Conservation (phyloP, 1,140 invertebrate species). For the Paramacrobiotus metropolitanus region DNA sequence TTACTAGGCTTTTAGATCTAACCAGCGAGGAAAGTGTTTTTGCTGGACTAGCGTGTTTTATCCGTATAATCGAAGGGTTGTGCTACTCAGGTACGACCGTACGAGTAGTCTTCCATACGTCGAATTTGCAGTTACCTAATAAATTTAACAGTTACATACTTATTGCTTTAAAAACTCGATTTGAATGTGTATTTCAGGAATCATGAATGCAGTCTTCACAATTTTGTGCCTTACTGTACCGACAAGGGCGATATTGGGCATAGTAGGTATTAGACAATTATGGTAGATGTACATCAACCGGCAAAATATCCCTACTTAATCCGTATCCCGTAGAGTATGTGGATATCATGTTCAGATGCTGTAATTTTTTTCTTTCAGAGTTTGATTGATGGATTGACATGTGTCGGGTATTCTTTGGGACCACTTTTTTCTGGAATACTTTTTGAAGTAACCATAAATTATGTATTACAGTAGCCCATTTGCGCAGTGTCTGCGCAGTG, state of each 20-base stretch:
- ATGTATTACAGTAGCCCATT: no score
- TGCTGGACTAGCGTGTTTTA: background rate
- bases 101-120: no score
- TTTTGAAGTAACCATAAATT: no score
- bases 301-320: no score
- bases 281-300: background rate
- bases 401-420: background rate
- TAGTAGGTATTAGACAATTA: background rate
- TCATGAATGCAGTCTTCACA: background rate
- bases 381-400: background rate
- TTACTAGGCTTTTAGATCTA: no score
- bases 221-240: background rate
- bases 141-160: no score
- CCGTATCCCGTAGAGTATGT: no score
- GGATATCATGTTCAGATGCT: background rate
- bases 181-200: background rate
- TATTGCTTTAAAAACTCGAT: background rate
- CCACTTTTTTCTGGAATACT: background rate
- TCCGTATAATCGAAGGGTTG: background rate
- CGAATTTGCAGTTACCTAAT: background rate
- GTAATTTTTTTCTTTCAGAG: background rate
- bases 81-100: constrained; percentile 2
- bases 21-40: background rate
- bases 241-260: background rate
- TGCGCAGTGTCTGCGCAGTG: no score